phyloP scores from a whole-genome alignment of 2,888 invertebrate species.

The Scaptomyza tumidula region DNA sequence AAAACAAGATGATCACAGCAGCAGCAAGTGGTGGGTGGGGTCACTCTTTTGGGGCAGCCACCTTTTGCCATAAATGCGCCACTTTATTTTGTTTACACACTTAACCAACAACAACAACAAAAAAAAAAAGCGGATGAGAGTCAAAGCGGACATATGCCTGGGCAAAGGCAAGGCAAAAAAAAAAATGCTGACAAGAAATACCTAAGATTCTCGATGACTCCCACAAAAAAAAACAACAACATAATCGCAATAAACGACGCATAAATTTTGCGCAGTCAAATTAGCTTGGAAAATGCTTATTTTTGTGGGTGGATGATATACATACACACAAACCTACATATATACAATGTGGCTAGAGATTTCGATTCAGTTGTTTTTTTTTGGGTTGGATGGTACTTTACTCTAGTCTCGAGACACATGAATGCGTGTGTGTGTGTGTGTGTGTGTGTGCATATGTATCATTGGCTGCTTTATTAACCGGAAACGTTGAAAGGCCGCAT shows the following conservation, averaged over 20 bases:
- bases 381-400: slow-evolving; percentile 3
- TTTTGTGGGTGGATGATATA: slow-evolving; percentile 21
- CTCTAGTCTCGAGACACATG: slow-evolving; percentile 4
- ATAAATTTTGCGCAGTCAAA: slow-evolving; percentile 73
- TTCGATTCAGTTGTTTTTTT: slow-evolving; percentile 23
- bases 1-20: slow-evolving; percentile 44
- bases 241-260: slow-evolving; percentile 50
- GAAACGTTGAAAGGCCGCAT: slow-evolving; percentile 26
- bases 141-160: slow-evolving; percentile 8
- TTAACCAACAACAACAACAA: slow-evolving; percentile 6
- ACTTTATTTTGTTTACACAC: slow-evolving; percentile 75
- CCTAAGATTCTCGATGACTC: slow-evolving; percentile 39
- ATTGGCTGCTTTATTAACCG: slow-evolving; percentile 33
- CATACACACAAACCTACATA: background rate
- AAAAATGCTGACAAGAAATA: slow-evolving; percentile 15
- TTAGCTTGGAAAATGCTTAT: slow-evolving; percentile 59
- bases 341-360: slow-evolving; percentile 4
- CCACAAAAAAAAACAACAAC: slow-evolving; percentile 16
- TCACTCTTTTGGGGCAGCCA: slow-evolving; percentile 52
- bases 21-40: slow-evolving; percentile 1
- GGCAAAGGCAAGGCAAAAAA: slow-evolving; percentile 1
- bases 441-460: slow-evolving; percentile 3
- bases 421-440: background rate
- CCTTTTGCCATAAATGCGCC: slow-evolving; percentile 75
- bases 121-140: background rate